Evolutionary conservation across 2,797 vertebrate species (phyloP).

Genomic region (Oceanodroma leucorhoa): DNA sequence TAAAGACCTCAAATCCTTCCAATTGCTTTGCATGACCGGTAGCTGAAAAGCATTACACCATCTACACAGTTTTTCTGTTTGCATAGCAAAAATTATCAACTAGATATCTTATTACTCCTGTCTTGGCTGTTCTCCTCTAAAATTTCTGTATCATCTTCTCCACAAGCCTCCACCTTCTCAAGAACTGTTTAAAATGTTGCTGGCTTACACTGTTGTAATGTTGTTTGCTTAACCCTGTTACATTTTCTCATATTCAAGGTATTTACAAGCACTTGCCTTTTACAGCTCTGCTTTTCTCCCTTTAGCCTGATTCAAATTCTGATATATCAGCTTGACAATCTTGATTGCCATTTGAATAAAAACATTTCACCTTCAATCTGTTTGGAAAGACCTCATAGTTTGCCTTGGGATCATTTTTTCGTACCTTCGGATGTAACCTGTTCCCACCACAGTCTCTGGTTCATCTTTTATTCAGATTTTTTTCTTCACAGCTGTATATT

Average conservation of each 20-base stretch:
- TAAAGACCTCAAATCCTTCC: background rate
- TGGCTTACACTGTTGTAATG: background rate
- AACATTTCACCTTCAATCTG: background rate
- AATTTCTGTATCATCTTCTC: background rate
- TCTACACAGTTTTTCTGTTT: background rate
- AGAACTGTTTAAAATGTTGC: background rate
- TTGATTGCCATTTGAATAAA: background rate
- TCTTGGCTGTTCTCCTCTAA: background rate
- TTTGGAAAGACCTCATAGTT: conserved; percentile 32
- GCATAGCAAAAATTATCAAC: background rate
- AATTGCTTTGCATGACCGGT: background rate
- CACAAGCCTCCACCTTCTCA: background rate
- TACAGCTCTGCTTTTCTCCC: background rate
- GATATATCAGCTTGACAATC: background rate
- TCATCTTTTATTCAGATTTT: conserved; percentile 53
- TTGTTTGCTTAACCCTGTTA: background rate
- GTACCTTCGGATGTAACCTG: conserved; percentile 42
- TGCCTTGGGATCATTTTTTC: conserved; percentile 42
- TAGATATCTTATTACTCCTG: background rate
- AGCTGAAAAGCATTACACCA: background rate
- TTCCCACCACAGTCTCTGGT: conserved; percentile 42
- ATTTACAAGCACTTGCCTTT: background rate
- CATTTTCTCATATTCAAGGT: background rate
- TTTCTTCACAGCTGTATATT: conserved; percentile 67
- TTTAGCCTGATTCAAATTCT: background rate